Percentiles rank a stretch among this genome's conserved stretches.
phyloP scores from a whole-genome alignment of 2,888 invertebrate genomes.

The Liopterus haemorrhoidalis region DNA sequence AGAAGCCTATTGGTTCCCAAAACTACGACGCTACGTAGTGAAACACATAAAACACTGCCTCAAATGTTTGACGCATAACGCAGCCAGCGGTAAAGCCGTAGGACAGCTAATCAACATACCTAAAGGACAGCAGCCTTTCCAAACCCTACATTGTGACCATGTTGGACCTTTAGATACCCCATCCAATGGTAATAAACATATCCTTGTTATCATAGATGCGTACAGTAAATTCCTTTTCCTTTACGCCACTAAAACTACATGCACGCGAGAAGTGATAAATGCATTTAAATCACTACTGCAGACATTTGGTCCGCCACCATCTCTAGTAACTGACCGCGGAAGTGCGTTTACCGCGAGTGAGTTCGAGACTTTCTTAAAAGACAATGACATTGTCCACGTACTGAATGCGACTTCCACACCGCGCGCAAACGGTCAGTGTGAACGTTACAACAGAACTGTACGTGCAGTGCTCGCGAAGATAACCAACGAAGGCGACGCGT shows the following conservation, averaged over 20 bases:
- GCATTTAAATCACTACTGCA: neutral
- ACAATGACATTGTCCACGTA: neutral
- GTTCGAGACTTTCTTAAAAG: neutral
- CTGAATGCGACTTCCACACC: neutral
- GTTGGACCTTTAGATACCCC: neutral
- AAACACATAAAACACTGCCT: too few relatives aligned
- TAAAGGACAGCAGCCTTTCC: neutral
- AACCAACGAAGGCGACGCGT: neutral
- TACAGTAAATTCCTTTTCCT: neutral
- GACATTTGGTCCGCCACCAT: neutral
- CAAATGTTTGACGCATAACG: too few relatives aligned
- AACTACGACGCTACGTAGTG: too few relatives aligned
- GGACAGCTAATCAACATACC: too few relatives aligned
- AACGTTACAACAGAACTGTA: neutral
- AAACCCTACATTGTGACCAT: neutral
- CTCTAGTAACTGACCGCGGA: neutral
- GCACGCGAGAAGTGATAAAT: neutral
- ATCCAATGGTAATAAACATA: neutral
- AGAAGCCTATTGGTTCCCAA: too few relatives aligned
- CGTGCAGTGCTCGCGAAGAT: neutral
- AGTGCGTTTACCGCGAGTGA: neutral
- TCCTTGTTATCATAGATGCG: neutral
- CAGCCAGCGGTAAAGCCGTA: too few relatives aligned
- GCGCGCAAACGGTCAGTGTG: neutral
- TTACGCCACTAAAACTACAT: neutral